phyloP scores from a whole-genome alignment of 2,797 vertebrate genomes.

The Scolopax rusticola region DNA sequence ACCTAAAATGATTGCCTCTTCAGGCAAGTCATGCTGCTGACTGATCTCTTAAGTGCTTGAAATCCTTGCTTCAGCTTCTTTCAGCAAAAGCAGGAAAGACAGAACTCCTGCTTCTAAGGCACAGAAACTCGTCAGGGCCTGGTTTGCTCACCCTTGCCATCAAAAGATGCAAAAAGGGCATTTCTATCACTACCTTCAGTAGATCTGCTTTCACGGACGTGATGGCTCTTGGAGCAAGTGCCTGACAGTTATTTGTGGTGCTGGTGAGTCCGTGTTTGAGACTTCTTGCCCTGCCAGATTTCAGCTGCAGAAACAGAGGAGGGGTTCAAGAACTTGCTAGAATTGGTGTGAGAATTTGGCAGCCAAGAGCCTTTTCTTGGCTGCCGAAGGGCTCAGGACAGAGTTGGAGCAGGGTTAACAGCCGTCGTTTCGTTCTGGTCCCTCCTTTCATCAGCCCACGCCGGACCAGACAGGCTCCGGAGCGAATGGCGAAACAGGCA shows the following conservation, averaged over 20 bases:
- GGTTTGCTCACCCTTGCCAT: background rate
- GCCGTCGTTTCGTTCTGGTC: background rate
- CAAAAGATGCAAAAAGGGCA: background rate
- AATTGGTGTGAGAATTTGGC: background rate
- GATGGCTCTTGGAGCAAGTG: background rate
- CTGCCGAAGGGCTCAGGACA: background rate
- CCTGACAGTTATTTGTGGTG: background rate
- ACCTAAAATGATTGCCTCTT: background rate
- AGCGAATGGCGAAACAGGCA: background rate
- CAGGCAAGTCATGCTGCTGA: background rate
- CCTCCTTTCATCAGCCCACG: background rate
- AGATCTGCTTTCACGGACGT: background rate
- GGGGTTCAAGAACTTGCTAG: background rate
- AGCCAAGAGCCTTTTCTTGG: background rate
- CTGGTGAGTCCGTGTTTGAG: background rate
- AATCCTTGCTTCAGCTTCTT: background rate
- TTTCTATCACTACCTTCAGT: background rate
- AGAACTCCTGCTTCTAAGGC: background rate
- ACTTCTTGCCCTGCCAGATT: background rate
- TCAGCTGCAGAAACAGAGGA: background rate
- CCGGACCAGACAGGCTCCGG: background rate
- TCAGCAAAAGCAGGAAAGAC: background rate
- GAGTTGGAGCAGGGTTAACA: conserved; percentile 17
- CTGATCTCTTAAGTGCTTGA: background rate
- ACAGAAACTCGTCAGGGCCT: background rate